phyloP scores from a whole-genome alignment of 2,797 vertebrate genomes.

The Centropyge bicolor region DNA sequence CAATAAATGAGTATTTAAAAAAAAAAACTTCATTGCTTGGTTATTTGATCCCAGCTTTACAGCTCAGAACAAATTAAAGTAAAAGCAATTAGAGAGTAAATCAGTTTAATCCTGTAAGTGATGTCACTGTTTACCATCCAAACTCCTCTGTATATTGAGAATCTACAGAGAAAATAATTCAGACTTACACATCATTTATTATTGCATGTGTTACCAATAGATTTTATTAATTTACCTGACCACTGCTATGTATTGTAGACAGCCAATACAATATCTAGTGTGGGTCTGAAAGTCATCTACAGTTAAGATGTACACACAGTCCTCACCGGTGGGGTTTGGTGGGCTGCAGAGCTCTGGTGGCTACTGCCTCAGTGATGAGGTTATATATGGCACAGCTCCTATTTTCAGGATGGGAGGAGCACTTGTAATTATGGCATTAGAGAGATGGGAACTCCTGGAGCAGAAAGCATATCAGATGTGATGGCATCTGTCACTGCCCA shows the following conservation, averaged over 20 bases:
- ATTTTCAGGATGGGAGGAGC: slow-evolving; percentile 70
- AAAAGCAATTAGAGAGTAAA: neutral
- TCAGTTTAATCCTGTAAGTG: neutral
- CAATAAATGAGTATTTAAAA: slow-evolving; percentile 32
- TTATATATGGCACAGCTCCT: slow-evolving; percentile 79
- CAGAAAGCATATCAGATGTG: slow-evolving; percentile 19
- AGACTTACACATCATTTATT: neutral
- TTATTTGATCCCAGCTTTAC: slow-evolving; percentile 6
- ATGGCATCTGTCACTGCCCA: slow-evolving; percentile 3
- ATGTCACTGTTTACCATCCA: neutral
- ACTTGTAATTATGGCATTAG: slow-evolving; percentile 52
- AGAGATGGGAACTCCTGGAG: slow-evolving; percentile 42
- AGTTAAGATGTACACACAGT: neutral
- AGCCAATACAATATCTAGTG: neutral
- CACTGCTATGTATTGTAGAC: neutral
- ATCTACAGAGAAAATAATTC: neutral
- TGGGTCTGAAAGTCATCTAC: neutral
- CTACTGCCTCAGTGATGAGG: slow-evolving; percentile 59
- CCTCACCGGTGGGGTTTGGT: neutral
- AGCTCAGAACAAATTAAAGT: neutral
- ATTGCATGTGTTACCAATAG: neutral
- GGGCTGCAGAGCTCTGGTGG: slow-evolving; percentile 19
- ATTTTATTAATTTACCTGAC: neutral
- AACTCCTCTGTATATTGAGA: neutral
- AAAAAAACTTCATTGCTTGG: neutral